Base-by-base conservation (phyloP, 2,797 vertebrate genomes). In the Meriones psammophilus region DNA sequence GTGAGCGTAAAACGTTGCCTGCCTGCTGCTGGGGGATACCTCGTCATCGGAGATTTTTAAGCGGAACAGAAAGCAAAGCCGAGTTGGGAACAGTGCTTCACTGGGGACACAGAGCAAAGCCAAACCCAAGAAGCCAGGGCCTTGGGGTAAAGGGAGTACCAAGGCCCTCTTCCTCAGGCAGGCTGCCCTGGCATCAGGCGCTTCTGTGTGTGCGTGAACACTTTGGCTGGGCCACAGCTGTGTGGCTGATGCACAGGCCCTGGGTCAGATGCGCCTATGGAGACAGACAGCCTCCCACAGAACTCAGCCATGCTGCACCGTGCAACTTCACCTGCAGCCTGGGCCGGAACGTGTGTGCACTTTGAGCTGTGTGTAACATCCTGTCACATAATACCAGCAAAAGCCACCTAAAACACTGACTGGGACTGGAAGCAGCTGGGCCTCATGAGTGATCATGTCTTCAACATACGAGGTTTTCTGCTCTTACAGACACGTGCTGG, bases 231-330 rank as follows among this genome's bases (percentile, higher is more conserved):
- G 50, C n/a, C 24, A 26, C 33, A 39, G 33, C 33, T 56, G 46
- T 73, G 50, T 2, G 9, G 33, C 4, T 22, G 18, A 9, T 3
- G 8, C 13, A 8, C 7, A 4, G 50, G 2, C 50, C 10, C n/a
- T 56, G 50, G n/a, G 64, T 54, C 66, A 36, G 66, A 39, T 71
- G 33, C 68, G 26, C 36, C 66, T 36, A 13, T 9, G 36, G 46
- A 71, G 46, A n/a, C 50, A 28, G 46, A 13, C n/a, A 71, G 46
- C 33, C 85, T 87, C 22, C 36, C 5, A 15, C 22, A 24, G 20
- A 54, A 24, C 6, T 86, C 66, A 71, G 46, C 46, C 22, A 5
- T 18, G 46, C 28, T 56, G 50, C 69, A 39, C 5, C 50, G 2
- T 3, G 50, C 85, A 20, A 9, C 42, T 8, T 73, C 85, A 39